Conservation (phyloP, 2,888 invertebrate genomes). For the Caenorhabditis sp. region DNA sequence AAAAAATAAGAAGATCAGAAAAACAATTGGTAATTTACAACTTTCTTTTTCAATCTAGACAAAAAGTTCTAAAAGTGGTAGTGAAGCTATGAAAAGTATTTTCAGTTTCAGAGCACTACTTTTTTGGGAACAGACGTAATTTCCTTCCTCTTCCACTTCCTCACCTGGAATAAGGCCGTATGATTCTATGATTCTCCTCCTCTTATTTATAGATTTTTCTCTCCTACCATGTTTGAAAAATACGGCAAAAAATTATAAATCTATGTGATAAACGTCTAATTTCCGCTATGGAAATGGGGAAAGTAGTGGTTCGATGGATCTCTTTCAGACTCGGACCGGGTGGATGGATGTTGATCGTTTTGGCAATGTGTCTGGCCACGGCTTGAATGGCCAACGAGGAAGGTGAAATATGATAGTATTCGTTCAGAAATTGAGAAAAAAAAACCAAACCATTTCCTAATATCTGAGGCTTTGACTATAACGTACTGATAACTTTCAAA, state of each 20-base stretch:
- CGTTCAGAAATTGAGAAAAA: background rate
- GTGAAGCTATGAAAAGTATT: background rate
- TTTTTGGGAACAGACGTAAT: background rate
- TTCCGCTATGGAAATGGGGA: background rate
- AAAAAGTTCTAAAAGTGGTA: too few species aligned
- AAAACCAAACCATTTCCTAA: too few species aligned
- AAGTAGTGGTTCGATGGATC: background rate
- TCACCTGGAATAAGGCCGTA: background rate
- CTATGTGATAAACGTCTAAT: conserved; percentile 4
- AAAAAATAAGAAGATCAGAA: too few species aligned
- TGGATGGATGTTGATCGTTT: background rate
- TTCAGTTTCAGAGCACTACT: background rate
- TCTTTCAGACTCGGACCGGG: background rate
- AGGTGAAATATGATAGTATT: conserved; percentile 1
- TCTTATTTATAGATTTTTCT: background rate
- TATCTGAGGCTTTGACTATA: too few species aligned
- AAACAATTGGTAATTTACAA: too few species aligned
- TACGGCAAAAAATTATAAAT: background rate
- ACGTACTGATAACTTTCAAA: too few species aligned
- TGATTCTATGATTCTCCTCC: too few species aligned
- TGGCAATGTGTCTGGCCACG: background rate
- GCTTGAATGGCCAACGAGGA: background rate
- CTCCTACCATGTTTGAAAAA: too few species aligned
- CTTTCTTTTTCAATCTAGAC: too few species aligned
- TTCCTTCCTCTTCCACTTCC: background rate